Conservation (phyloP, 2,797 vertebrate genomes). For the Molossus molossus region DNA sequence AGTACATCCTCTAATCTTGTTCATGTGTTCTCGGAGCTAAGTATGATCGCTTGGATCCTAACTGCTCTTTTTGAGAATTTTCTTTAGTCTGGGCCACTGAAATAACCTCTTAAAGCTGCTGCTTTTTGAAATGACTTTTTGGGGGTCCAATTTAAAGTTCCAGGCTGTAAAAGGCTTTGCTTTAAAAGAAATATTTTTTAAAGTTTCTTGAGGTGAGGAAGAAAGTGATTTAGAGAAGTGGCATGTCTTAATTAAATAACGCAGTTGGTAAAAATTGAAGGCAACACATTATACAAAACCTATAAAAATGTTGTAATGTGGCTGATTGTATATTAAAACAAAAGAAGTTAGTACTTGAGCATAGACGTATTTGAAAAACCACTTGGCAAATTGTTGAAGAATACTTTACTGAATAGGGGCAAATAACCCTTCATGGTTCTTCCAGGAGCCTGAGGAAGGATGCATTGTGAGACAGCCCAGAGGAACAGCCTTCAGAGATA, state of each 20-base stretch:
- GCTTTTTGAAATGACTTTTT: background rate
- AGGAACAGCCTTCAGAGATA: background rate
- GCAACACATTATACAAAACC: background rate
- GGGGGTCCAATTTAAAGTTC: background rate
- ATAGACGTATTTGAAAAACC: background rate
- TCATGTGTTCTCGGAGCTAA: background rate
- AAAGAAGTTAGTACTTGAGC: background rate
- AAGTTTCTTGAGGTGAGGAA: background rate
- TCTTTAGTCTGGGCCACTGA: background rate
- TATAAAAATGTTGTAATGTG: background rate
- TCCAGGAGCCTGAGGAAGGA: background rate
- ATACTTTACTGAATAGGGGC: background rate
- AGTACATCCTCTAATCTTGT: background rate
- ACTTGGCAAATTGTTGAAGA: background rate
- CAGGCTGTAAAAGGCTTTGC: background rate
- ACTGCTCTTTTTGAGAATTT: background rate
- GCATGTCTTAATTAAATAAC: background rate
- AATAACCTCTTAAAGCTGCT: slow-evolving; percentile 7
- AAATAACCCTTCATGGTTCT: background rate
- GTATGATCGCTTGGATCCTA: background rate
- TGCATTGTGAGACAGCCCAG: rapidly evolving
- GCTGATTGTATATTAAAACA: background rate
- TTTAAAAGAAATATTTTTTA: background rate
- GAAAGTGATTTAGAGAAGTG: background rate
- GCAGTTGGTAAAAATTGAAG: background rate